phyloP scores from a whole-genome alignment of 2,113 vertebrate genomes.

The Cochlearius cochlearius region DNA sequence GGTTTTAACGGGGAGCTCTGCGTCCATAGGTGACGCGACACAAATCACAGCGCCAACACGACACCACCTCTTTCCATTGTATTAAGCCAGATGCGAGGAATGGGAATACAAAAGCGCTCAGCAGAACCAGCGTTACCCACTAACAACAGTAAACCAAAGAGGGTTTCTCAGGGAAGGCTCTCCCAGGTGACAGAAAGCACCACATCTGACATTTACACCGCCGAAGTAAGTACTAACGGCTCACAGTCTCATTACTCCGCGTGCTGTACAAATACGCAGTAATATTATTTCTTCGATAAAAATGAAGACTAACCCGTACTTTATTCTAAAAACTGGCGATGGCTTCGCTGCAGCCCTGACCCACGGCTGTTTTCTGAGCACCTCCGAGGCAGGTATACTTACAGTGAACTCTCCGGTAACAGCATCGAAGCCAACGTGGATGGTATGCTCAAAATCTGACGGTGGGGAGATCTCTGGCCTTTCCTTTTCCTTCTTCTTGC shows the following conservation, averaged over 20 bases:
- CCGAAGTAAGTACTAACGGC: not conserved
- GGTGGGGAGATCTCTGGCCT: conserved; percentile 95
- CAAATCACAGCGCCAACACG: not conserved
- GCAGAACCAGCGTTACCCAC: not conserved
- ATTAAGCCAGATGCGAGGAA: not conserved
- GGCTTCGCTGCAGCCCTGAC: not conserved
- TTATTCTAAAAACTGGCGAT: not conserved
- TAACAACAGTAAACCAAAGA: not conserved
- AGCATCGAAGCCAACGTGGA: conserved; percentile 96
- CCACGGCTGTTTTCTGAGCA: not conserved
- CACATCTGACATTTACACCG: not conserved
- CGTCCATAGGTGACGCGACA: not conserved
- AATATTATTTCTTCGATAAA: not conserved
- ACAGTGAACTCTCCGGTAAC: conserved; percentile 98
- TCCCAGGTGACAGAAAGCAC: not conserved
- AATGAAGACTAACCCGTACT: not conserved
- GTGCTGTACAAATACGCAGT: not conserved
- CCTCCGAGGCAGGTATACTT: conserved; percentile 56
- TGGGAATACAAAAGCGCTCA: not conserved
- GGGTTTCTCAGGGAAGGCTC: not conserved
- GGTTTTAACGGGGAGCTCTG: not conserved
- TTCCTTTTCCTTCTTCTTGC: conserved; percentile 94
- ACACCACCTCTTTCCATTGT: not conserved
- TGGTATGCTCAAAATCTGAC: conserved; percentile 96
- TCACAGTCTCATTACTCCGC: not conserved